phyloP scores from a whole-genome alignment of 2,888 invertebrate species.

The Invenusta paracnida region DNA sequence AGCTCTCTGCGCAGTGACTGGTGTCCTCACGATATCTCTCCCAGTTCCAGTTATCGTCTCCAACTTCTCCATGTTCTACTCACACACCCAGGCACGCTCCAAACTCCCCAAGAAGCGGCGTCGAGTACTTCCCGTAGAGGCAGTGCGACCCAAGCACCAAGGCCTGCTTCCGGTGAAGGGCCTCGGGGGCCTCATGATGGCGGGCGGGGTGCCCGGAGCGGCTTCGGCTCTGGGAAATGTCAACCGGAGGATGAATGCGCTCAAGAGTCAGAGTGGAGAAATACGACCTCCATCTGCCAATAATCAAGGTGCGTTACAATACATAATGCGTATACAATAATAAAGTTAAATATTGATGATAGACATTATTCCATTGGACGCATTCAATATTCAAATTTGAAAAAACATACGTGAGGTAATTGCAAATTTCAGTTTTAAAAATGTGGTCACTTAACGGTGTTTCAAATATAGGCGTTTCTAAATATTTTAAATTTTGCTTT shows the following conservation, averaged over 20 bases:
- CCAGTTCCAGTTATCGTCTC: conserved; percentile 91
- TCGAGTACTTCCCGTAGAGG: conserved; percentile 80
- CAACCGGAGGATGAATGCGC: neutral
- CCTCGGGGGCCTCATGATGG: neutral
- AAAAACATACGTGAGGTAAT: too few relatives aligned
- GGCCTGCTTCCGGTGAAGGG: neutral
- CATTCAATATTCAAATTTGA: too few relatives aligned
- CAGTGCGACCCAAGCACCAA: conserved; percentile 67
- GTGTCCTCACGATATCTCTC: conserved; percentile 85
- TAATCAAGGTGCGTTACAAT: neutral
- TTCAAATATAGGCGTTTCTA: too few relatives aligned
- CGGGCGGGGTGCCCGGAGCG: neutral
- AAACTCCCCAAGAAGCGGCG: conserved; percentile 86
- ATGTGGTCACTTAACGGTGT: too few relatives aligned
- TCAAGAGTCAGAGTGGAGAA: neutral
- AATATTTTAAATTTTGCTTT: too few relatives aligned
- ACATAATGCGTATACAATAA: too few relatives aligned
- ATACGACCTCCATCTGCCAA: neutral
- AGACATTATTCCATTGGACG: too few relatives aligned
- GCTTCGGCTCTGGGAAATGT: neutral
- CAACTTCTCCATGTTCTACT: conserved; percentile 94
- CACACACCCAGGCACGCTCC: conserved; percentile 91
- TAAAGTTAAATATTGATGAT: too few relatives aligned
- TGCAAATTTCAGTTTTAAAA: too few relatives aligned
- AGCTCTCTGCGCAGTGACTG: conserved; percentile 82